Evolutionary conservation across 1,140 invertebrate species (phyloP).

Genomic region (Archegozetes longisetosus): DNA sequence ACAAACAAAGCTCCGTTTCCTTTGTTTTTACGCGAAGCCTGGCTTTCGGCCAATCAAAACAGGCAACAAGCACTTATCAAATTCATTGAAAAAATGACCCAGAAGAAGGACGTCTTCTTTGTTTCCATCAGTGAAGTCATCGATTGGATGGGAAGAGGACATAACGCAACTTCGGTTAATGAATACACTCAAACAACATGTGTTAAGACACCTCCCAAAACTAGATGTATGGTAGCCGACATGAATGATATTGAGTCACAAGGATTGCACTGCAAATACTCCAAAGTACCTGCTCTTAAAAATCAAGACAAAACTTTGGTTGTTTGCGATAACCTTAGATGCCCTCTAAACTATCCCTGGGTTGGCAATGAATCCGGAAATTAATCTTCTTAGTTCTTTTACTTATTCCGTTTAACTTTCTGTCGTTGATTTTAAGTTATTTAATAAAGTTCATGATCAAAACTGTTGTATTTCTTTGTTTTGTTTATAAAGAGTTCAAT

Average conservation of each 20-base stretch:
- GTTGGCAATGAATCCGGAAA: too few species aligned
- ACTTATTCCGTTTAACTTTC: too few species aligned
- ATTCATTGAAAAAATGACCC: slow-evolving; percentile 70
- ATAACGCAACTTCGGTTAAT: slow-evolving; percentile 30
- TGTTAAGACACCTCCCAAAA: background rate
- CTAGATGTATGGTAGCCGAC: slow-evolving; percentile 3
- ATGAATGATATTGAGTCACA: background rate
- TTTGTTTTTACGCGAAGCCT: slow-evolving; percentile 78
- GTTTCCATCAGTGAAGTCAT: slow-evolving; percentile 62
- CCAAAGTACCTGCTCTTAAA: background rate
- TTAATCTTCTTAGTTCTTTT: too few species aligned
- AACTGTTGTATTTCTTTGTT: too few species aligned
- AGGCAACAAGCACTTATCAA: slow-evolving; percentile 82
- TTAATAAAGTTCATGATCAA: too few species aligned
- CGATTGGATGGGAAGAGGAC: slow-evolving; percentile 27
- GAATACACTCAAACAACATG: background rate
- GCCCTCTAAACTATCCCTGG: slow-evolving; percentile 85
- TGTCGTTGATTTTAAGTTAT: too few species aligned
- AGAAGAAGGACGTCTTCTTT: slow-evolving; percentile 79
- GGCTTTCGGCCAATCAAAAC: slow-evolving; percentile 71
- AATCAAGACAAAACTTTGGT: background rate
- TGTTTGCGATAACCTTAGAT: slow-evolving; percentile 52
- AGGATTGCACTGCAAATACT: background rate
- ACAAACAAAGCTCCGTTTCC: slow-evolving; percentile 89
- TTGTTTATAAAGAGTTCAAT: too few species aligned